Conservation (phyloP, 2,888 invertebrate species). For the Drosophila mimetica region DNA sequence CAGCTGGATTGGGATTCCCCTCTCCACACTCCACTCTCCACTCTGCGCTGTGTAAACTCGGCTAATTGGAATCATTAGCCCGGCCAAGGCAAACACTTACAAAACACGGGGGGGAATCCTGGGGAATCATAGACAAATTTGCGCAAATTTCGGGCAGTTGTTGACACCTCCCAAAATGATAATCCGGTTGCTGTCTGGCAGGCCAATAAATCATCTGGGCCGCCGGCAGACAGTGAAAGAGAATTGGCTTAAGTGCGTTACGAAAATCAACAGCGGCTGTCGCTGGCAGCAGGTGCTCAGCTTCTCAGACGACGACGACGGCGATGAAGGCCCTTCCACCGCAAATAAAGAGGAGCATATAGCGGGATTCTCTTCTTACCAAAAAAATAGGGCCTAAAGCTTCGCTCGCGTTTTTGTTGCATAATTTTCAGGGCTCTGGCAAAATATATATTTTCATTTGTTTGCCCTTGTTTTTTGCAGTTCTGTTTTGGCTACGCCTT, state of each 20-base stretch:
- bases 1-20: not conserved
- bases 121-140: slow-evolving; percentile 73
- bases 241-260: slow-evolving; percentile 79
- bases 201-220: slow-evolving; percentile 76
- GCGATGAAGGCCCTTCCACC: not conserved
- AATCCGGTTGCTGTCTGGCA: slow-evolving; percentile 42
- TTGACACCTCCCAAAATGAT: slow-evolving; percentile 65
- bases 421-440: slow-evolving; percentile 28
- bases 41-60: slow-evolving; percentile 44
- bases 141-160: slow-evolving; percentile 64
- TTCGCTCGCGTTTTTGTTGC: slow-evolving; percentile 51
- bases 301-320: slow-evolving; percentile 51
- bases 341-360: slow-evolving; percentile 46
- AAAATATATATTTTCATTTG: slow-evolving; percentile 63
- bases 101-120: slow-evolving; percentile 17
- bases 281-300: slow-evolving; percentile 72
- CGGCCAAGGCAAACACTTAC: slow-evolving; percentile 37
- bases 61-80: slow-evolving; percentile 72
- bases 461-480: slow-evolving; percentile 31
- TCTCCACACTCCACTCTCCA: not conserved
- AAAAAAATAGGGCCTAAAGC: slow-evolving; percentile 4
- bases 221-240: slow-evolving; percentile 45
- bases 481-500: slow-evolving; percentile 42
- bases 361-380: no score
- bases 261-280: slow-evolving; percentile 73